A percentile compares a stretch with the other conserved stretches of the same genome.
These are phyloP conservation scores for Scomber colias DNA, from an alignment of 2,113 vertebrate species.

Conservation along the genomic window DNA sequence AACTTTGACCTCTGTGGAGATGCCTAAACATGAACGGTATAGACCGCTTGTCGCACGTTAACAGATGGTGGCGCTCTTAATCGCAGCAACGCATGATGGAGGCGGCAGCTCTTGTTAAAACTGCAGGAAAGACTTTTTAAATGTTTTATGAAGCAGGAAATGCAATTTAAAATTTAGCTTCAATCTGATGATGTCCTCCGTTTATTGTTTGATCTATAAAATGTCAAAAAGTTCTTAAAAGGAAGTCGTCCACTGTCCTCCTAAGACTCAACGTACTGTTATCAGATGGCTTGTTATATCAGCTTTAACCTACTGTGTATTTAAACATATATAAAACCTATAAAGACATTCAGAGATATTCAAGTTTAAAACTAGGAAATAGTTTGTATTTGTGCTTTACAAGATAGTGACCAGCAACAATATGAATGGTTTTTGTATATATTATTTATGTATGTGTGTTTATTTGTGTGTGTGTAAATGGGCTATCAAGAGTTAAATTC, in stretches of 20 bases:
- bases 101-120: not conserved
- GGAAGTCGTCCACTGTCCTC: no score
- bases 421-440: no score
- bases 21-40: not conserved
- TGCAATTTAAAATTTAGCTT: not conserved
- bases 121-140: not conserved
- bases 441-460: no score
- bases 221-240: no score
- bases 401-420: not conserved
- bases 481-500: no score
- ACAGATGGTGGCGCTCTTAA: not conserved
- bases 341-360: no score
- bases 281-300: no score
- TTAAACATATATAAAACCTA: not conserved
- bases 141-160: not conserved
- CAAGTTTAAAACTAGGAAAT: not conserved
- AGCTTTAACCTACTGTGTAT: no score
- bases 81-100: not conserved
- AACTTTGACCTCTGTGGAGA: conserved; percentile 5
- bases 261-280: not conserved
- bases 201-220: no score
- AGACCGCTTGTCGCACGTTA: not conserved
- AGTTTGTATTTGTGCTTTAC: not conserved
- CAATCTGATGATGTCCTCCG: no score
- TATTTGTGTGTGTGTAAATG: no score